These are phyloP conservation scores for Petaurus breviceps DNA, from an alignment of 2,113 vertebrate species.

Conservation along the genomic window DNA sequence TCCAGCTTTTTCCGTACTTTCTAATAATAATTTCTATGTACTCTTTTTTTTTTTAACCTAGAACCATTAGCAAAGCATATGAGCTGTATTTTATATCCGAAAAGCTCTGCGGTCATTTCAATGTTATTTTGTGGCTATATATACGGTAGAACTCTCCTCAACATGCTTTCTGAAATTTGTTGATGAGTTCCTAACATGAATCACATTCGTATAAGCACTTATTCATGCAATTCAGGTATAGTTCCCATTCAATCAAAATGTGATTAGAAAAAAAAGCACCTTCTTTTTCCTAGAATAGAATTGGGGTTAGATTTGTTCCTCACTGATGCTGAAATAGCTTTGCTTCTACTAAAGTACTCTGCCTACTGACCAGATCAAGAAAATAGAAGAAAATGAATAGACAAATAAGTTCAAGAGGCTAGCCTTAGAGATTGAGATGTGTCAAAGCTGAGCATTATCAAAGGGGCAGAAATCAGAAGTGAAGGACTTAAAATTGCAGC, in stretches of 20 bases:
- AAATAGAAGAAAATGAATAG: constrained; percentile 1
- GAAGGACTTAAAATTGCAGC: constrained; percentile 2
- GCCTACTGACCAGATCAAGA: not conserved
- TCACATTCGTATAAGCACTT: constrained; percentile 42
- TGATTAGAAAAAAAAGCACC: not conserved
- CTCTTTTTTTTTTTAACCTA: constrained; percentile 25
- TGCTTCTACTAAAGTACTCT: constrained; percentile 14
- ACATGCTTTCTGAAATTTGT: not conserved
- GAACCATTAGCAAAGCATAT: constrained; percentile 16
- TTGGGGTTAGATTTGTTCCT: not conserved
- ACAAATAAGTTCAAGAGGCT: not conserved
- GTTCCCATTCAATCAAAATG: constrained; percentile 17
- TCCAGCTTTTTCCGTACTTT: constrained; percentile 34
- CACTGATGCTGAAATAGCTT: not conserved
- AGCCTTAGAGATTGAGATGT: constrained; percentile 14
- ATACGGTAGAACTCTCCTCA: not conserved
- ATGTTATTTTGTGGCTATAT: not conserved
- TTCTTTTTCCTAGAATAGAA: not conserved
- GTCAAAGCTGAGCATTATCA: constrained; percentile 14
- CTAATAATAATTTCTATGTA: constrained; percentile 7
- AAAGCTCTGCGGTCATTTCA: not conserved
- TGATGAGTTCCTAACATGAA: constrained; percentile 4
- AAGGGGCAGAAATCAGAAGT: not conserved
- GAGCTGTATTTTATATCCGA: not conserved
- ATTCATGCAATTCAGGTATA: constrained; percentile 16